phyloP scores from a whole-genome alignment of 2,797 vertebrate species.

The Ispidina lecontei region DNA sequence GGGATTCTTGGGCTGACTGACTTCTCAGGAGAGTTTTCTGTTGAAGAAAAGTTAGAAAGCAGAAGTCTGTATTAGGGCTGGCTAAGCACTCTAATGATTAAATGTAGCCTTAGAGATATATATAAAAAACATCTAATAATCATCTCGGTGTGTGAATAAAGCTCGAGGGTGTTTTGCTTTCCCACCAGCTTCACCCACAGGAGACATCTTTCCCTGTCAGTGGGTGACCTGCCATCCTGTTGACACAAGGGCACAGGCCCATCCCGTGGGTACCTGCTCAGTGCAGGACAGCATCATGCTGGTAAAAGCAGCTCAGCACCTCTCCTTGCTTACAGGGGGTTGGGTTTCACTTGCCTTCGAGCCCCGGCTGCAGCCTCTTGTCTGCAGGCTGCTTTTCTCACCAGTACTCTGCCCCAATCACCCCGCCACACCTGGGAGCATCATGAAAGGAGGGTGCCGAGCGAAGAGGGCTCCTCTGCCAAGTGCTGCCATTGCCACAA shows the following conservation, averaged over 20 bases:
- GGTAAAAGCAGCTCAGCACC: neutral
- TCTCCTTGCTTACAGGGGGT: neutral
- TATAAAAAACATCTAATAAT: neutral
- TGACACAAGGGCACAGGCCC: neutral
- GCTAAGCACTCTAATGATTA: neutral
- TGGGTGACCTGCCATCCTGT: neutral
- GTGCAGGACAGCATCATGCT: neutral
- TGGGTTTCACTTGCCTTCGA: rapidly evolving
- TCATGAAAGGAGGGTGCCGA: neutral
- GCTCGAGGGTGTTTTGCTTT: neutral
- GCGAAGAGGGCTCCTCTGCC: neutral
- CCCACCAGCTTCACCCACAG: neutral
- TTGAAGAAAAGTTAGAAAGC: neutral
- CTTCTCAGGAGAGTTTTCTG: neutral
- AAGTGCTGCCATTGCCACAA: rapidly evolving
- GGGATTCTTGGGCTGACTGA: neutral
- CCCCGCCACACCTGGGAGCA: neutral
- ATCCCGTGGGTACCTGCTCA: neutral
- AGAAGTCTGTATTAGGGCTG: neutral
- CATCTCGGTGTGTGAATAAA: neutral
- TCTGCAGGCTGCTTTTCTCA: neutral
- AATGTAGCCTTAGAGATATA: neutral
- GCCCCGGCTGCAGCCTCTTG: neutral
- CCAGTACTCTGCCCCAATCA: rapidly evolving
- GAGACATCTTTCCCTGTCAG: neutral